Evolutionary conservation across 2,888 invertebrate genomes (phyloP), one percentile per base, ranked within the genome.

Genomic region (Calliphora vomitoria): DNA sequence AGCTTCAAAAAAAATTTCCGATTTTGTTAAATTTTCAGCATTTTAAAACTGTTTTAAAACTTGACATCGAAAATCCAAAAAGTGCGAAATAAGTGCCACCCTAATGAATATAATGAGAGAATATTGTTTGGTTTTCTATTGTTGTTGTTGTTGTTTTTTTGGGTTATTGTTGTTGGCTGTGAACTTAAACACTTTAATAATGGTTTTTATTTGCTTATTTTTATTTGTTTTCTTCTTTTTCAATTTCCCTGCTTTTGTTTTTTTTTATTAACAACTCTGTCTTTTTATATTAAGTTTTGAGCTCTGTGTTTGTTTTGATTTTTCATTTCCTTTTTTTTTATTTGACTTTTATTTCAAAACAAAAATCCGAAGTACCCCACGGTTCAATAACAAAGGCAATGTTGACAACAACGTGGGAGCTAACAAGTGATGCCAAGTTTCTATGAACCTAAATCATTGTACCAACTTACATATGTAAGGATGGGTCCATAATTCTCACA

Each of bases 101-200:
- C 31, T 31, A 31, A 31, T 31, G 31, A 31, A 31, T 5, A 31
- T 64, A 64, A 64, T 35, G 66, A 66, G 66, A 20, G 66, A 44
- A 44, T 60, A 38, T 78, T 78, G 25, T n/a, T 44, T 78, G 41
- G 4, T 25, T 60, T 25, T 53, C 5, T 50, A n/a, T 60, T 79
- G 44, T 47, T n/a, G n/a, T n/a, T n/a, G n/a, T n/a, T n/a, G n/a
- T n/a, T n/a, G n/a, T 69, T 31, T 47, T 79, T 44, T 38, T 68
- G 5, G 41, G 18, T 31, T 35, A 62, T 35, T 66, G 55, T 58
- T 58, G 58, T 20, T 58, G 58, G 20, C 58, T 11, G 25, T 20
- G 8, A 81, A 81, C 72, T 72, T 55, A 72, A 66, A 66, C 71
- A 72, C 64, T 55, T 81, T n/a, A n/a, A n/a, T 55, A 62, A 71